Evolutionary conservation across 2,113 vertebrate genomes (phyloP), one percentile per base, ranked within the genome.

Genomic region (Psettodes erumei): DNA sequence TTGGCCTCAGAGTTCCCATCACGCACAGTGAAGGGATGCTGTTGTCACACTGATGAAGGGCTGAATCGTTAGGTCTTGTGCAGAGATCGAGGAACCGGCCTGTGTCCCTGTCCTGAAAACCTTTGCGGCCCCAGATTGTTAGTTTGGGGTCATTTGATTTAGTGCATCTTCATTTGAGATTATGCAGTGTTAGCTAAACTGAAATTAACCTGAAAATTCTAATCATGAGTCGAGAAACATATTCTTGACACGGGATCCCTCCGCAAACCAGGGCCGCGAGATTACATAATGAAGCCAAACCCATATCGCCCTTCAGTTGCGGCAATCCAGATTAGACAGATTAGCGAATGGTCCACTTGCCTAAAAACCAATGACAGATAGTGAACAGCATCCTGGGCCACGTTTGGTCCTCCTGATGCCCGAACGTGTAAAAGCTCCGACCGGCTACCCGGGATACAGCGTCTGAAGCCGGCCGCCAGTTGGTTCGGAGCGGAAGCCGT

Each of bases 401-500:
- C 30, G 38, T 66, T 32, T 42, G 32, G n/a, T 25, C 15, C 5
- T 16, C n/a, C 18, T 5, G 5, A 37, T 38, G n/a, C 32, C 47
- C 43, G 27, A 4, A 61, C 27, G 23, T 5, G 35, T 66, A 8
- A 5, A 11, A 21, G 9, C 37, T 8, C 43, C 43, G 13, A 13
- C 45, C 1, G 18, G 12, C 45, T 16, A 60, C 47, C 48, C 55
- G 32, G 25, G 19, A 60, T 9, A 23, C 40, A 3, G 30, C 18
- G 47, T 53, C 21, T 25, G 55, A 53, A 76, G 59, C 61, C 32
- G 23, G n/a, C 25, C 19, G 53, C 15, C 23, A 61, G 37, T 61
- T 27, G 30, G 35, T 10, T 13, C 43, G 71, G 33, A 72, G 61
- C 9, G 13, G 19, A 53, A 67, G 35, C 42, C 67, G 32, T 55